Percentiles rank a stretch among this genome's conserved stretches.
phyloP scores from a whole-genome alignment of 2,113 vertebrate genomes.

The Argyrosomus japonicus region DNA sequence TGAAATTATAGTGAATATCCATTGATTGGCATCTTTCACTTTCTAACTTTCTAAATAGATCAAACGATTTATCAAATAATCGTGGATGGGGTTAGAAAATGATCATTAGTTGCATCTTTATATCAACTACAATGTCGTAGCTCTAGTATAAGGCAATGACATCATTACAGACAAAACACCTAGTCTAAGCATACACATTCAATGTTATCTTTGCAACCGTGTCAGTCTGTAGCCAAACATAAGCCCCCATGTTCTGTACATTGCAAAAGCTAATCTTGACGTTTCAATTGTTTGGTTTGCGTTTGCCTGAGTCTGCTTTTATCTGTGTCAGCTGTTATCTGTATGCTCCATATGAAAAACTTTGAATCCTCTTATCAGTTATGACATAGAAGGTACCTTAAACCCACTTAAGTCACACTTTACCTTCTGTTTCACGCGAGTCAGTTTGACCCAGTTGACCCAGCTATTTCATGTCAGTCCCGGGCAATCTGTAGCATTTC shows the following conservation, averaged over 20 bases:
- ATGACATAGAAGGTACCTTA: background rate
- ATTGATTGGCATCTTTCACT: background rate
- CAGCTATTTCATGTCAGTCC: background rate
- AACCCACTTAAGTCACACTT: background rate
- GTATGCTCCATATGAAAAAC: background rate
- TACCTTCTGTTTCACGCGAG: background rate
- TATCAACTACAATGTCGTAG: background rate
- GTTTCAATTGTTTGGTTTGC: background rate
- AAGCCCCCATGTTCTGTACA: no score
- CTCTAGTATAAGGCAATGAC: background rate
- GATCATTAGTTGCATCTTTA: background rate
- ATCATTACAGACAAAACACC: background rate
- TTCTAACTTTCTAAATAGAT: background rate
- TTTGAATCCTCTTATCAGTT: background rate
- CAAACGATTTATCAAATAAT: background rate
- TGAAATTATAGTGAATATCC: background rate
- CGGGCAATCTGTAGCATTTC: background rate
- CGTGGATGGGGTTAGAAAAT: background rate
- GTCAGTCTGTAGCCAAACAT: background rate
- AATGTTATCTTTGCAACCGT: no score
- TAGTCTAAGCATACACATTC: no score
- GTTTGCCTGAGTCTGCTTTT: background rate
- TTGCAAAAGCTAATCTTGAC: background rate
- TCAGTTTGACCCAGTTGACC: constrained; percentile 25
- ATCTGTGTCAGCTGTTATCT: background rate